A percentile compares a stretch with the other conserved stretches of the same genome.
phyloP scores from a whole-genome alignment of 2,113 vertebrate species.

The Collichthys lucidus region DNA sequence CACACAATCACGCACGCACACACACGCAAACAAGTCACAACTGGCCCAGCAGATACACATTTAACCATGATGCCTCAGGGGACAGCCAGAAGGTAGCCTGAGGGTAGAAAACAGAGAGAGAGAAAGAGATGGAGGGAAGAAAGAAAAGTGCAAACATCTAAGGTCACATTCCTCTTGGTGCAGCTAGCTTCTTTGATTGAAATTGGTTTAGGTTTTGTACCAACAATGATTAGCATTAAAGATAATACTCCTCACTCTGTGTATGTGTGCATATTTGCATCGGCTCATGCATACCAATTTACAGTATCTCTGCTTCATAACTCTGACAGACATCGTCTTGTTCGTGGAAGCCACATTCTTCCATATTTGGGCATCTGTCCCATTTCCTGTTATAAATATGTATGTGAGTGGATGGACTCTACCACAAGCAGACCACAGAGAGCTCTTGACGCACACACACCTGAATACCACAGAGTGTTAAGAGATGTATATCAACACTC shows the following conservation, averaged over 20 bases:
- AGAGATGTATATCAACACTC: conserved; percentile 37
- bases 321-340: conserved; percentile 49
- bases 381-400: conserved; percentile 73
- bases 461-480: conserved; percentile 53
- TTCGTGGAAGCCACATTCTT: conserved; percentile 45
- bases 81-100: conserved; percentile 71
- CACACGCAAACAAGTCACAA: conserved; percentile 63
- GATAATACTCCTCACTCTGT: conserved; percentile 22
- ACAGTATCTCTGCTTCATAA: conserved; percentile 28
- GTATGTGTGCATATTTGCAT: conserved; percentile 3
- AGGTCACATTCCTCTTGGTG: conserved; percentile 59
- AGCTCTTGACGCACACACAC: conserved; percentile 33
- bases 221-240: conserved; percentile 59
- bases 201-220: conserved; percentile 60
- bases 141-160: conserved; percentile 70
- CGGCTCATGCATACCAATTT: background rate
- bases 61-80: conserved; percentile 74
- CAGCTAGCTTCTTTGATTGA: conserved; percentile 64
- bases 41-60: conserved; percentile 72
- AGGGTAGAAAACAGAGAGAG: conserved; percentile 65
- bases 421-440: conserved; percentile 55
- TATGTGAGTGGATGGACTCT: conserved; percentile 63
- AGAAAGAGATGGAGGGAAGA: conserved; percentile 59
- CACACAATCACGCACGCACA: background rate
- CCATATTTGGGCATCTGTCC: conserved; percentile 58